These are phyloP conservation scores for Aleiodes alternator DNA, from an alignment of 2,888 invertebrate genomes.

Conservation along the genomic window DNA sequence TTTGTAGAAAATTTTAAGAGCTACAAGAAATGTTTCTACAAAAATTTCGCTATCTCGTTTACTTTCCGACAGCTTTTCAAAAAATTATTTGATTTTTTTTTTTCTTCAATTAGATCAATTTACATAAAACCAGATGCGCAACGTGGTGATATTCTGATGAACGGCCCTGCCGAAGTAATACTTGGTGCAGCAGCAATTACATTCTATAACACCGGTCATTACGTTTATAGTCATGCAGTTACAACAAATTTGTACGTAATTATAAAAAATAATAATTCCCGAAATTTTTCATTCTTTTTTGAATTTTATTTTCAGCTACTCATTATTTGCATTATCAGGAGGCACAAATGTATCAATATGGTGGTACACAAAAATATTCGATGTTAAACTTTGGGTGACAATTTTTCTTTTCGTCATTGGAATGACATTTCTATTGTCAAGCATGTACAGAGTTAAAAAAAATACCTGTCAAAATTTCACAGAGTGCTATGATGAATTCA, in stretches of 20 bases:
- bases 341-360: conserved; percentile 58
- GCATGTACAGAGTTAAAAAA: conserved; percentile 57
- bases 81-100: conserved; percentile 15
- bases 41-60: background rate
- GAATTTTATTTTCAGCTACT: conserved; percentile 56
- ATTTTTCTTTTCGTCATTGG: conserved; percentile 54
- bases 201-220: conserved; percentile 57
- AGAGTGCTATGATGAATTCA: conserved; percentile 58
- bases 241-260: conserved; percentile 53
- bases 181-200: conserved; percentile 57
- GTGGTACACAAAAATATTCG: conserved; percentile 64
- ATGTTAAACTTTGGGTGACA: conserved; percentile 56
- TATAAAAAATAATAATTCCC: background rate
- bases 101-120: conserved; percentile 60
- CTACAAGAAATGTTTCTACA: background rate
- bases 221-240: conserved; percentile 56
- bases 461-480: conserved; percentile 43
- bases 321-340: conserved; percentile 61
- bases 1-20: too few species aligned
- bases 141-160: conserved; percentile 53
- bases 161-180: conserved; percentile 60
- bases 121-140: conserved; percentile 53
- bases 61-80: too few species aligned
- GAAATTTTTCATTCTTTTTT: background rate
- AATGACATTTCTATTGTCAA: conserved; percentile 52